A percentile compares a stretch with the other conserved stretches of the same genome.
Evolutionary conservation across 2,113 vertebrate species (phyloP).

Genomic region (Harpagus bidentatus): DNA sequence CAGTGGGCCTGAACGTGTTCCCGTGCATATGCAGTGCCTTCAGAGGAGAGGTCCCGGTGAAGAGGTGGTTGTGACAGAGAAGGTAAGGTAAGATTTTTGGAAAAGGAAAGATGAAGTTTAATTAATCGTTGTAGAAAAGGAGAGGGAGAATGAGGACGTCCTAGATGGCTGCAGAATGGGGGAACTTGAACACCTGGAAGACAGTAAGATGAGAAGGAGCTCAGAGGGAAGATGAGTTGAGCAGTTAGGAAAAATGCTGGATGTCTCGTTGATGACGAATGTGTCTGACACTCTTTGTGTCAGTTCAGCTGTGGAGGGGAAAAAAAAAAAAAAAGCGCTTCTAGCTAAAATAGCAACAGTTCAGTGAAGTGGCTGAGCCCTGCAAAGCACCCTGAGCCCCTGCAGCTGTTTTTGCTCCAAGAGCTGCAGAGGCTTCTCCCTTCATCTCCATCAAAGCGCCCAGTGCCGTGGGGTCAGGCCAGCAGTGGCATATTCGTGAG

Average conservation of each 20-base stretch:
- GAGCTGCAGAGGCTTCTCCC: neutral
- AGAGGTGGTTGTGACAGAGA: neutral
- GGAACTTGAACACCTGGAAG: neutral
- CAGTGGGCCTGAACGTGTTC: neutral
- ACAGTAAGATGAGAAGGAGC: neutral
- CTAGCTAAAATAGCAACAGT: conserved; percentile 27
- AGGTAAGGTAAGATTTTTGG: neutral
- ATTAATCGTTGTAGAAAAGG: neutral
- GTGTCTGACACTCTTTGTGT: neutral
- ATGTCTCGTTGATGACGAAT: neutral
- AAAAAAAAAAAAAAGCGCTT: neutral
- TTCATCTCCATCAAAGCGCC: neutral
- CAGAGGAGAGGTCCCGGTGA: neutral
- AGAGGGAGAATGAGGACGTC: neutral
- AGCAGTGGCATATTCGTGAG: neutral
- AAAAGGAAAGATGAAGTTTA: neutral
- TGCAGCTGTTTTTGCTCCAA: neutral
- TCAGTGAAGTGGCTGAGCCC: conserved; percentile 3
- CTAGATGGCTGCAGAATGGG: neutral
- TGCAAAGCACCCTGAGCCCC: conserved; percentile 7
- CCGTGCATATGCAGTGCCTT: accelerated
- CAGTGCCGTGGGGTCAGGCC: neutral
- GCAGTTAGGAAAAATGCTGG: neutral
- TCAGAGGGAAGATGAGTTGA: neutral
- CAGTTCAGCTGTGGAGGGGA: neutral